Evolutionary conservation across 1,140 invertebrate species (phyloP).

Genomic region (Trinorchestia longiramus): DNA sequence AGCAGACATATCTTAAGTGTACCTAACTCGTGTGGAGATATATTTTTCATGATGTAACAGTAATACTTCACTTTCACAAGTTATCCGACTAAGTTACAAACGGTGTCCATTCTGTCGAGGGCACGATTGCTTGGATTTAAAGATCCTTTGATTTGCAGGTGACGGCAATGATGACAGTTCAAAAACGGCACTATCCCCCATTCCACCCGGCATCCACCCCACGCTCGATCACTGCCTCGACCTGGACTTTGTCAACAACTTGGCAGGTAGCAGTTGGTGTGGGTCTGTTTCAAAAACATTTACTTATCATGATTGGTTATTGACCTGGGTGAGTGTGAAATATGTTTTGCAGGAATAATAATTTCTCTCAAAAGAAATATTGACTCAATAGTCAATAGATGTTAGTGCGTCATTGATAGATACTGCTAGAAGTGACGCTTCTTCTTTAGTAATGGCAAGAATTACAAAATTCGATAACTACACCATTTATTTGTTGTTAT

Average conservation of each 20-base stretch:
- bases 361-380: too few species aligned
- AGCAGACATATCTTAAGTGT: background rate
- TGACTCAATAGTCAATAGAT: too few species aligned
- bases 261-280: background rate
- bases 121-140: background rate
- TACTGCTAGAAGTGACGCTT: too few species aligned
- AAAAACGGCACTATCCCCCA: background rate
- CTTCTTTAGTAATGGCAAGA: too few species aligned
- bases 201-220: background rate
- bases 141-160: background rate
- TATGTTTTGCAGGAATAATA: too few species aligned
- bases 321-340: too few species aligned
- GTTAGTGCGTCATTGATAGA: too few species aligned
- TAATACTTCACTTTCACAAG: background rate
- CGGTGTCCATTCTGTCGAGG: background rate
- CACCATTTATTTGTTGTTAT: too few species aligned
- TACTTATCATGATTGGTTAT: too few species aligned
- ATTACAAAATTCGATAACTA: too few species aligned
- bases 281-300: background rate
- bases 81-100: background rate
- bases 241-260: background rate
- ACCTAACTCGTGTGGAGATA: background rate
- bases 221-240: constrained; percentile 3
- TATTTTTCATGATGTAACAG: background rate
- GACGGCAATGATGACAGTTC: background rate